These are phyloP conservation scores for Dendrolimus punctatus DNA, from an alignment of 1,140 invertebrate genomes.

Conservation along the genomic window DNA sequence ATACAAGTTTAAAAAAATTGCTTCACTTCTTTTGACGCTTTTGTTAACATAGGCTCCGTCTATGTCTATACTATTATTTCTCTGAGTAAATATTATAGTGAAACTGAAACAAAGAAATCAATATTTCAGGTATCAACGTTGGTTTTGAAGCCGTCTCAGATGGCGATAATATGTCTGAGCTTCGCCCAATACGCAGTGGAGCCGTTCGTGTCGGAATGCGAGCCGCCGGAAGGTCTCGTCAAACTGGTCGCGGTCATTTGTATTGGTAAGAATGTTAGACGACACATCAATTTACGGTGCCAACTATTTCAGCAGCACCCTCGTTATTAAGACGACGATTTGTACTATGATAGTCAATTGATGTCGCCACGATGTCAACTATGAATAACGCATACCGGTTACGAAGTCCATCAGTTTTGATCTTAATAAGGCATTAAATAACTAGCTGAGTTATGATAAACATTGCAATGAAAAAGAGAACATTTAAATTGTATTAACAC, in stretches of 20 bases:
- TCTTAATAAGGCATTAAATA: too few species aligned
- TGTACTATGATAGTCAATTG: too few species aligned
- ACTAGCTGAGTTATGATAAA: too few species aligned
- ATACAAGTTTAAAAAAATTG: too few species aligned
- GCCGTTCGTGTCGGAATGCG: constrained; percentile 89
- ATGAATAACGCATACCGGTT: neutral
- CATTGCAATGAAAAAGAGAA: too few species aligned
- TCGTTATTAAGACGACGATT: neutral
- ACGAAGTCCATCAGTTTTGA: neutral
- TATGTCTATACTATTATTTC: too few species aligned
- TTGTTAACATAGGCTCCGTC: too few species aligned
- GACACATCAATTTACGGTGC: neutral
- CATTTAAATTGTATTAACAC: too few species aligned
- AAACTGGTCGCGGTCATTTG: constrained; percentile 86
- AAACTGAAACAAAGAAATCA: too few species aligned
- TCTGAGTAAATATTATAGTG: too few species aligned
- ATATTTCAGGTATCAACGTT: constrained; percentile 78
- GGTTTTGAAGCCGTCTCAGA: constrained; percentile 93
- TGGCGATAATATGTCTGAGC: constrained; percentile 94
- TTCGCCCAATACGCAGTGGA: constrained; percentile 96
- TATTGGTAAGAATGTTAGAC: constrained; percentile 75
- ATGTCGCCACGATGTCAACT: too few species aligned
- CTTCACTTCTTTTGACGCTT: too few species aligned
- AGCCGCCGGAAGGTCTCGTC: constrained; percentile 81
- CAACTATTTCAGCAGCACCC: neutral